Base-by-base conservation (phyloP, 1,140 invertebrate species). In the Coboldia fuscipes region DNA sequence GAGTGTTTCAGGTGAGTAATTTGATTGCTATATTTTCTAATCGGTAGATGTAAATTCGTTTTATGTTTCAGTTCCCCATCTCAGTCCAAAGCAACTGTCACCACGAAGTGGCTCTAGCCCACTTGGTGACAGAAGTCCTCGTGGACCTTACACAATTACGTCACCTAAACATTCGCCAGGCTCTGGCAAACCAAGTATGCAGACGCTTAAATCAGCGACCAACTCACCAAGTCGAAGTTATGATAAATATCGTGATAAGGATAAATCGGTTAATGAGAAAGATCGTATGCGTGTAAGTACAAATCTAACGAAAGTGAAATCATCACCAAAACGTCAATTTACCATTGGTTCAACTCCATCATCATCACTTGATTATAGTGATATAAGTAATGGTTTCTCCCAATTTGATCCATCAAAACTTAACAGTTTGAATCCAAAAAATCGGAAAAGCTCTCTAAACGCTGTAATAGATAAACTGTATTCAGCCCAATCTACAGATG, bases 381-480 rank as follows among this genome's bases (percentile, higher is more conserved):
- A 65, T 37, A 36, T 55, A 0, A 50, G 4, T 4, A 10, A 3
- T 27, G 14, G 3, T 27, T 4, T 4, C 14, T 10, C 14, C 3
- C 3, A n/a, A 27, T n/a, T 27, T 27, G 3, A 27, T 27, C 12
- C 12, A 14, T 10, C 24, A 27, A 27, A 27, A 12, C 4, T 27
- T 4, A 6, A 18, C 30, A 32, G 9, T 20, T 32, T 32, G 16
- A 18, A 32, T 8, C 16, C 17, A 9, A 37, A 37, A 33, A 73
- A 74, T 46, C 61, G 75, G 32, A 85, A 84, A 51, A 70, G 75
- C 28, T 82, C 76, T 0, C 57, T 88, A 3, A 80, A 72, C 37
- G 81, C 81, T 1, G 78, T 90, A 1, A 80, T 88, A 36, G 82
- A 88, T 45, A 86, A 86, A 48, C 49, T 90, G 8, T 78, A 78